Conservation (phyloP, 2,888 invertebrate genomes). For the Mechanitis mazaeus region DNA sequence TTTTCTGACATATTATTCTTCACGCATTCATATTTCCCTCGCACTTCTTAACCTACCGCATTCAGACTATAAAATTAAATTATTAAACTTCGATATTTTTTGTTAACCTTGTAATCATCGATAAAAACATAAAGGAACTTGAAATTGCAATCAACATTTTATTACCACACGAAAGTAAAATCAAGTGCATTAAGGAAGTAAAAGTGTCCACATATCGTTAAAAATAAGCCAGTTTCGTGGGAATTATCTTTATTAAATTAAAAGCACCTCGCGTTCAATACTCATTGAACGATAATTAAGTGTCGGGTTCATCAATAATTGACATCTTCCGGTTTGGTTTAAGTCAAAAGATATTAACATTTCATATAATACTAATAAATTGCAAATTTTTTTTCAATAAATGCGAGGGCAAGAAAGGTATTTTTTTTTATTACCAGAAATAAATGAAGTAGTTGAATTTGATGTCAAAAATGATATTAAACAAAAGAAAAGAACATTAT, state of each 20-base stretch:
- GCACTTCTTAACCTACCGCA: too few relatives aligned
- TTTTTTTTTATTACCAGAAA: too few relatives aligned
- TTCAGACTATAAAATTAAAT: too few relatives aligned
- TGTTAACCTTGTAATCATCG: not conserved
- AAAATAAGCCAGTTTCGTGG: constrained; percentile 28
- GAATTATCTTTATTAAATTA: constrained; percentile 31
- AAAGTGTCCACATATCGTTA: constrained; percentile 18
- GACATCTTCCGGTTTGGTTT: constrained; percentile 35
- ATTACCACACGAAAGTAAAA: constrained; percentile 2
- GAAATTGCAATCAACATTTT: not conserved
- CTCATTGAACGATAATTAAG: constrained; percentile 35
- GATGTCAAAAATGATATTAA: too few relatives aligned
- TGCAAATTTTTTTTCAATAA: too few relatives aligned
- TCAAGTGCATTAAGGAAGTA: constrained; percentile 20
- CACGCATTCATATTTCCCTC: too few relatives aligned
- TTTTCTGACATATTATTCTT: too few relatives aligned
- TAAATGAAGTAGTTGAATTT: too few relatives aligned
- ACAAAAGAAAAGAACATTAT: too few relatives aligned
- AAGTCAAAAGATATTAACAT: constrained; percentile 11
- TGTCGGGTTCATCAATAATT: constrained; percentile 37
- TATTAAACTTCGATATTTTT: too few relatives aligned
- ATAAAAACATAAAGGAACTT: not conserved
- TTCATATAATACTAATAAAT: not conserved
- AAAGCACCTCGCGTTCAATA: constrained; percentile 31
- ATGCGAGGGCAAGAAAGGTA: too few relatives aligned